Base-by-base conservation (phyloP, 2,888 invertebrate genomes). In the Lepidocyrtinus sp. region DNA sequence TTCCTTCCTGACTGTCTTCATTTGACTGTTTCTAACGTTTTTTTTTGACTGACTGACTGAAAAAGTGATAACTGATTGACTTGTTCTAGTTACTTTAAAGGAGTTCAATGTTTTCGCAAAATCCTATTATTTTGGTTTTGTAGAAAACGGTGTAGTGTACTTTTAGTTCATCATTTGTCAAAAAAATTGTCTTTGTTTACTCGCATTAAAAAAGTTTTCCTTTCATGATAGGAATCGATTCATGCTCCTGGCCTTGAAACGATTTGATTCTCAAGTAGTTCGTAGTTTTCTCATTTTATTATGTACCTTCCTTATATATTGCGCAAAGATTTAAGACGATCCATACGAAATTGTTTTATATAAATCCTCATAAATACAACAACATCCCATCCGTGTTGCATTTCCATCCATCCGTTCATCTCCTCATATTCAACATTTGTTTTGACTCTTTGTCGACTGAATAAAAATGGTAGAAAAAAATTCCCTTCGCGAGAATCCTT, bases 1-100 rank as follows among this genome's bases (percentile, higher is more conserved):
- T 70, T 69, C 59, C 1, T 61, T 69, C 55, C 62, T 73, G 73
- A 73, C 64, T 73, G 63, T 73, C 50, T 46, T 73, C 46, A 19
- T 62, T 64, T 73, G 73, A 73, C 73, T 73, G 15, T 50, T 50
- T 17, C 50, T 50, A 50, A 36, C 12, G 36, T 36, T 36, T 36
- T 50, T 2, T 50, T 50, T 50, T 50, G 50, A 36, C 12, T 7
- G 12, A 36, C 36, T 36, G 50, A 50, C 17, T n/a, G 50, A n/a
- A n/a, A 50, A n/a, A 50, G 50, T 50, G 12, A 50, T 12, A 50
- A 15, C 2, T 7, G 50, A 7, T n/a, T 36, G 36, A n/a, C n/a
- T n/a, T 7, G 50, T 50, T 7, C 50, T 50, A n/a, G 50, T n/a
- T n/a, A n/a, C n/a, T n/a, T n/a, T n/a, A n/a, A n/a, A n/a, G n/a